A percentile compares a stretch with the other conserved stretches of the same genome.
These are phyloP conservation scores for Orthosia incerta DNA, from an alignment of 2,888 invertebrate species.

Conservation along the genomic window DNA sequence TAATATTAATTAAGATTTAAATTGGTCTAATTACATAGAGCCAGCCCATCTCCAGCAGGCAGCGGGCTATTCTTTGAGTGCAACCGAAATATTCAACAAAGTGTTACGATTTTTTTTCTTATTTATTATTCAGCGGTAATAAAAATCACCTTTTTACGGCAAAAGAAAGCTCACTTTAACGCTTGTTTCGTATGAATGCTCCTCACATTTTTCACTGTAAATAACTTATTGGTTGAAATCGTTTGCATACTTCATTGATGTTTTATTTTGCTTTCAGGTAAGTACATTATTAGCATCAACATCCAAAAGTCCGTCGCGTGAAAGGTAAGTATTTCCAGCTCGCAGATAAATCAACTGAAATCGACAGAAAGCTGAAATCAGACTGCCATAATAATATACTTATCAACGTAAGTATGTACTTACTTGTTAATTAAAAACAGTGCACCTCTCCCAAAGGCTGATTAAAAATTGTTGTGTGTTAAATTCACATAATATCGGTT, in stretches of 20 bases:
- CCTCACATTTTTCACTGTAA: neutral
- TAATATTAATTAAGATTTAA: slow-evolving; percentile 91
- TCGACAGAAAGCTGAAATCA: slow-evolving; percentile 11
- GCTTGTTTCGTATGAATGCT: neutral
- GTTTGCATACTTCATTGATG: slow-evolving; percentile 22
- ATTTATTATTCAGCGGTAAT: slow-evolving; percentile 26
- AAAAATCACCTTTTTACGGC: slow-evolving; percentile 9
- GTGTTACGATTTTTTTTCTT: slow-evolving; percentile 51
- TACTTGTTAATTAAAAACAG: slow-evolving; percentile 30
- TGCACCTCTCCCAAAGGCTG: slow-evolving; percentile 13
- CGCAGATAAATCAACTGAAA: slow-evolving; percentile 9
- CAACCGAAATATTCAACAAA: slow-evolving; percentile 75
- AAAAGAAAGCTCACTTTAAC: slow-evolving; percentile 4
- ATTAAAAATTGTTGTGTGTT: slow-evolving; percentile 37
- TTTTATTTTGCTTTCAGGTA: slow-evolving; percentile 69
- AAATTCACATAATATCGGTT: slow-evolving; percentile 20
- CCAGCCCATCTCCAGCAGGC: slow-evolving; percentile 84
- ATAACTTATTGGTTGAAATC: neutral
- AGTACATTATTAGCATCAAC: slow-evolving; percentile 48
- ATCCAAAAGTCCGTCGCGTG: slow-evolving; percentile 5
- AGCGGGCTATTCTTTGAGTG: slow-evolving; percentile 80
- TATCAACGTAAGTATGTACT: slow-evolving; percentile 26
- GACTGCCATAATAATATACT: slow-evolving; percentile 12
- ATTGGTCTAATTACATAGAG: slow-evolving; percentile 91
- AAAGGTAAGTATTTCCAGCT: slow-evolving; percentile 44